Conservation (phyloP, 35 echinoderm and acorn worm species). For the Apostichopus californicus region DNA sequence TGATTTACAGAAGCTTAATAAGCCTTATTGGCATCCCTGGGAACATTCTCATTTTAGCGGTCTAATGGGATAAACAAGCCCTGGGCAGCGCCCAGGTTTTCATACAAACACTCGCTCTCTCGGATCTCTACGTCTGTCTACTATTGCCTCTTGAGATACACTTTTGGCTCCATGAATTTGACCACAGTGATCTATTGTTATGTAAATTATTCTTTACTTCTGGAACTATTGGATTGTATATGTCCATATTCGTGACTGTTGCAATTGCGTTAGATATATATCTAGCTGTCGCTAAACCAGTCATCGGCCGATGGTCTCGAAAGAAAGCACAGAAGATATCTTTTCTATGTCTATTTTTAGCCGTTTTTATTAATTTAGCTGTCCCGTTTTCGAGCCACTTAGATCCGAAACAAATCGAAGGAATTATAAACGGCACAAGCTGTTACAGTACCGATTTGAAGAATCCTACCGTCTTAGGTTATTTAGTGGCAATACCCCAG, state of each 20-base stretch:
- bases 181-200: neutral
- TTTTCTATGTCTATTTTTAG: neutral
- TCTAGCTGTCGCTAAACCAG: constrained; percentile 27
- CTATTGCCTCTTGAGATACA: constrained; percentile 22
- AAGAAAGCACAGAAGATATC: constrained; percentile 12
- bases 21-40: neutral
- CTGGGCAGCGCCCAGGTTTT: constrained; percentile 47
- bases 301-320: constrained; percentile 38
- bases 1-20: neutral
- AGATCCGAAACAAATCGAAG: neutral
- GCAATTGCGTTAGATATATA: constrained; percentile 24
- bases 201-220: constrained; percentile 32
- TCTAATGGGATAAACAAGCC: constrained; percentile 34
- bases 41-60: constrained; percentile 3
- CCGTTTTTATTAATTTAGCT: too few species aligned
- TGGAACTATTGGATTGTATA: neutral
- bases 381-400: constrained; percentile 25
- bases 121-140: constrained; percentile 37
- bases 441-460: neutral
- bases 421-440: constrained; percentile 3
- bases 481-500: neutral
- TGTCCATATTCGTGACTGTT: constrained; percentile 15
- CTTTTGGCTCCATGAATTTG: constrained; percentile 16
- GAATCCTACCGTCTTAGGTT: neutral
- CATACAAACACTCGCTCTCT: constrained; percentile 22